A percentile compares a stretch with the other conserved stretches of the same genome.
These are phyloP conservation scores for Mesorhabditis sp. DNA, from an alignment of 2,888 invertebrate genomes.

Conservation along the genomic window DNA sequence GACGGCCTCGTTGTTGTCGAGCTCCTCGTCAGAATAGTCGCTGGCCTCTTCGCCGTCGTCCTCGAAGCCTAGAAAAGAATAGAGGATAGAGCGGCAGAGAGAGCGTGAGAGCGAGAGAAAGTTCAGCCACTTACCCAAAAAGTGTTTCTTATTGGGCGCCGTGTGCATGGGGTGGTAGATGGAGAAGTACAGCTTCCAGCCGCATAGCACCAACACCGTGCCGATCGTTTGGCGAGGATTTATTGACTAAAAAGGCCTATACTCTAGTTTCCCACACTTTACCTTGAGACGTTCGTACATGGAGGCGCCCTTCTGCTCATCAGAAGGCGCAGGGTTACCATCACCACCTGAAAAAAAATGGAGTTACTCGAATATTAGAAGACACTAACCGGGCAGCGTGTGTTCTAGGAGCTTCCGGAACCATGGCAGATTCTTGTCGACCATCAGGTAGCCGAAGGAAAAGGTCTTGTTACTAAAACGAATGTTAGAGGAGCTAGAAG, in stretches of 20 bases:
- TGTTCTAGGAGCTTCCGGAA: slow-evolving; percentile 83
- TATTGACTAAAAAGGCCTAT: slow-evolving; percentile 65
- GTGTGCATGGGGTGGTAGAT: slow-evolving; percentile 94
- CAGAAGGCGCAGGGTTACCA: not conserved
- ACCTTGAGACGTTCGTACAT: slow-evolving; percentile 40
- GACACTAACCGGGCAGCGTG: slow-evolving; percentile 67
- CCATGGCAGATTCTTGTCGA: slow-evolving; percentile 89
- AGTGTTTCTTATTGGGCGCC: slow-evolving; percentile 11
- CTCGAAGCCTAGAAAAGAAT: not conserved
- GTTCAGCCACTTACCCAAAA: slow-evolving; percentile 10
- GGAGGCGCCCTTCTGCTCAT: slow-evolving; percentile 6
- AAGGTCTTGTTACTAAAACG: slow-evolving; percentile 83
- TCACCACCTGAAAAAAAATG: slow-evolving; percentile 60
- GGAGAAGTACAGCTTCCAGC: slow-evolving; percentile 93
- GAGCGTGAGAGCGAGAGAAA: not conserved
- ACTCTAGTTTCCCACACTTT: not conserved
- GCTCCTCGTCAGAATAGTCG: not conserved
- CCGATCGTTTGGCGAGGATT: slow-evolving; percentile 95
- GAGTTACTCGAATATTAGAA: no score
- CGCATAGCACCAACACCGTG: slow-evolving; percentile 89
- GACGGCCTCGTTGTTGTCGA: not conserved
- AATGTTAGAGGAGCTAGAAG: slow-evolving; percentile 3
- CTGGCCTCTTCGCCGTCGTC: not conserved
- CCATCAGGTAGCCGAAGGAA: slow-evolving; percentile 85
- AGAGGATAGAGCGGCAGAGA: not conserved